Conservation (phyloP, 2,797 vertebrate species). For the Craterocephalus amniculus region DNA sequence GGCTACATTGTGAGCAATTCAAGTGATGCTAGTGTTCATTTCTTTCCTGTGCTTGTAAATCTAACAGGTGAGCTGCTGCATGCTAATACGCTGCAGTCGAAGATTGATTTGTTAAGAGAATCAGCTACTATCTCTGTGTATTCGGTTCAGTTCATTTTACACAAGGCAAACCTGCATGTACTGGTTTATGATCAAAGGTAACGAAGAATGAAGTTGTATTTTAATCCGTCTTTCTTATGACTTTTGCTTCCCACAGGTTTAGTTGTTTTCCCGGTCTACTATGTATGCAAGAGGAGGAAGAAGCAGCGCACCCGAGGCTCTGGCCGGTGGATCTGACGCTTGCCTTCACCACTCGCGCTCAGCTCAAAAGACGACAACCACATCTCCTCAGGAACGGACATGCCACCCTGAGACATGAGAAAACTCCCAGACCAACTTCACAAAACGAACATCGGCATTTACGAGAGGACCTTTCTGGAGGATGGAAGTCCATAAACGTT, state of each 20-base stretch:
- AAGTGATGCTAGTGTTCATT: conserved; percentile 46
- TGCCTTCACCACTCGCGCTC: conserved; percentile 14
- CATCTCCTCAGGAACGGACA: conserved; percentile 64
- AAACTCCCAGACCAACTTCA: conserved; percentile 5
- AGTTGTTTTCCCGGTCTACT: conserved; percentile 95
- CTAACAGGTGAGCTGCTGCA: conserved; percentile 49
- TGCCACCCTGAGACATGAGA: conserved; percentile 15
- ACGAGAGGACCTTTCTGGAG: conserved; percentile 5
- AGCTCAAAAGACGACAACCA: conserved; percentile 22
- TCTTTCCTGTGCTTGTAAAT: conserved; percentile 43
- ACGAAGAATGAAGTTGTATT: not conserved
- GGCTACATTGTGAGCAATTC: conserved; percentile 29
- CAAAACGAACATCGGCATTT: not conserved
- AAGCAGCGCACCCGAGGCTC: conserved; percentile 86
- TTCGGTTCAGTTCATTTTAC: conserved; percentile 34
- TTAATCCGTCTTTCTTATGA: not conserved
- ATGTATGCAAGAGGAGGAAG: conserved; percentile 95
- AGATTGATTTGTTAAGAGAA: conserved; percentile 48
- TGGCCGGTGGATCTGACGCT: conserved; percentile 79
- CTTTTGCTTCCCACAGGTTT: conserved; percentile 79
- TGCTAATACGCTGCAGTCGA: conserved; percentile 41
- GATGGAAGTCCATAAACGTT: not conserved
- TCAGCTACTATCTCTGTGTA: conserved; percentile 12
- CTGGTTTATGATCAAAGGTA: not conserved
- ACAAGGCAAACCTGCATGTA: conserved; percentile 17